Evolutionary conservation across 2,888 invertebrate genomes (phyloP), one percentile per base, ranked within the genome.

Genomic region (Conomelus anceps): DNA sequence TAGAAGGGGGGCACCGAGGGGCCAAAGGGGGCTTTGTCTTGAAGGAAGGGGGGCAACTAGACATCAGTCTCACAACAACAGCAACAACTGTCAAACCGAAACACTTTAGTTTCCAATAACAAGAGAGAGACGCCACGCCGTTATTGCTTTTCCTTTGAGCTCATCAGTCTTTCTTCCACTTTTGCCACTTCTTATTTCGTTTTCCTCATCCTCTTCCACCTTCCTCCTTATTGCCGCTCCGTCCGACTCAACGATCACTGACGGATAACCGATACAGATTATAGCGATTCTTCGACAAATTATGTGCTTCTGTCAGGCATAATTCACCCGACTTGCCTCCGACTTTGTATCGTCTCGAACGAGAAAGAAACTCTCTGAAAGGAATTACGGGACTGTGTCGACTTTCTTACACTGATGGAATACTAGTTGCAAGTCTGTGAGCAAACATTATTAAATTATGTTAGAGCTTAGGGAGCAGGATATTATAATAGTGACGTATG

Each of bases 51-150:
- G 63, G 63, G 63, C 3, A 63, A 63, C 63, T 63, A 63, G 63
- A n/a, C 88, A 98, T 93, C 11, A 98, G 98, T 89, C 96, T 96
- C 93, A 98, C 98, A 98, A 95, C 26, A 94, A 94, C 91, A 92
- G 92, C 92, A 91, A 91, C 91, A 92, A 90, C 86, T 86, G 86
- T 86, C 86, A 86, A 86, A 86, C 26, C 24, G 86, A 86, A 86
- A 86, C 86, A 86, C 86, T 86, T 86, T 86, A 86, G 86, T 29
- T 86, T 86, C 86, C 86, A 86, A 86, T 86, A 86, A 86, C 86
- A 86, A 86, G 86, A 29, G 26, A 29, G 86, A 29, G 86, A 26
- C 63, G 63, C 63, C 63, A n/a, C 7, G 63, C 24, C 86, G 86
- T 86, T 86, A 86, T 86, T 86, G 86, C 86, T 26, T 86, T 29